Conservation (phyloP, 2,888 invertebrate genomes). For the Conchocele bisecta region DNA sequence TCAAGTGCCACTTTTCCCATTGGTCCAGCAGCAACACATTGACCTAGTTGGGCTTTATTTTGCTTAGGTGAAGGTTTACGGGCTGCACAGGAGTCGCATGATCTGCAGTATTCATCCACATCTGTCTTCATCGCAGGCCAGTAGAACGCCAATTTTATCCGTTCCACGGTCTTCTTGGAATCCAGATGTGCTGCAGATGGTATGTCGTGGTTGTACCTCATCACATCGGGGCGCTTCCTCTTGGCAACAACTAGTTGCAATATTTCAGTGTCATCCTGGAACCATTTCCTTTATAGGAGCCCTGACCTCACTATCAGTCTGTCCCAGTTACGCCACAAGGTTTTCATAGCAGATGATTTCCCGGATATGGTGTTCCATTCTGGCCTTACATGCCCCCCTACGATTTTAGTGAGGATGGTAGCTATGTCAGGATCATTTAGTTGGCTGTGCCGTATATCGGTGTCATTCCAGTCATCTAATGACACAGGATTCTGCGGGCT, state of each 20-base stretch:
- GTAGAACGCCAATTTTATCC: not conserved
- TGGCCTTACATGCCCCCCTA: not conserved
- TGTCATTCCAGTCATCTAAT: not conserved
- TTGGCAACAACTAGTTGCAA: slow-evolving; percentile 7
- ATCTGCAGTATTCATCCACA: not conserved
- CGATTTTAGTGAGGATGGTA: not conserved
- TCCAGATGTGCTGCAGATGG: slow-evolving; percentile 22
- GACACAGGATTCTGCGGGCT: not conserved
- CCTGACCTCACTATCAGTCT: not conserved
- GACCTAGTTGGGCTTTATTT: not conserved
- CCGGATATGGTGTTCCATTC: not conserved
- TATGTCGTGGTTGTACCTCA: not conserved
- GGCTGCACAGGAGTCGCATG: not conserved
- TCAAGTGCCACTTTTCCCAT: not conserved
- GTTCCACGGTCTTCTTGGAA: slow-evolving; percentile 2
- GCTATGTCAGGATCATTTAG: not conserved
- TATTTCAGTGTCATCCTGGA: not conserved
- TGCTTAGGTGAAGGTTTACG: not conserved
- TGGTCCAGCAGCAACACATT: not conserved
- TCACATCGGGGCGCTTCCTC: not conserved
- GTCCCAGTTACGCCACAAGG: not conserved
- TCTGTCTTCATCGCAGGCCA: not conserved
- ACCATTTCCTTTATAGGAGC: not conserved
- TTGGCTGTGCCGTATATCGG: not conserved
- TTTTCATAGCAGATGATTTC: not conserved